phyloP scores from a whole-genome alignment of 2,888 invertebrate genomes.

The Lepas anatifera region DNA sequence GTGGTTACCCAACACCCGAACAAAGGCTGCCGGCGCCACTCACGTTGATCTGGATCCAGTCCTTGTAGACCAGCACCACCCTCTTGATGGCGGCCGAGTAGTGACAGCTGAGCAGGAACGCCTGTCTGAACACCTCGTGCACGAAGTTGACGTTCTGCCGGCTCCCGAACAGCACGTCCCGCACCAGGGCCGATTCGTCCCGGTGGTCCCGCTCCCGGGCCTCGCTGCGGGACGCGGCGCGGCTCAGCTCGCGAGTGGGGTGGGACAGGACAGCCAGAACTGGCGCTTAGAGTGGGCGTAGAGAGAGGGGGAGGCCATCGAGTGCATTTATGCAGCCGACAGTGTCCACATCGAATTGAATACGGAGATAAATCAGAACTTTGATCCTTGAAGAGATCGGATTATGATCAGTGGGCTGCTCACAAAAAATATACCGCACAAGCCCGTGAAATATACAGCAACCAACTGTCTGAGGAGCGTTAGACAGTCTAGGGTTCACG shows the following conservation, averaged over 20 bases:
- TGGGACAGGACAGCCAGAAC: background rate
- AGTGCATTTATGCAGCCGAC: too few species aligned
- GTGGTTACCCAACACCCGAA: too few species aligned
- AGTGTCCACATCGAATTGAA: too few species aligned
- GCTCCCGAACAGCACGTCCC: slow-evolving; percentile 72
- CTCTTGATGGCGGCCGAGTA: slow-evolving; percentile 77
- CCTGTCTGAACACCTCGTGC: slow-evolving; percentile 86
- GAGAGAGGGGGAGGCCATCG: too few species aligned
- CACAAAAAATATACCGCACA: too few species aligned
- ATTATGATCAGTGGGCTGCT: too few species aligned
- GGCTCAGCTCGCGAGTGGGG: background rate
- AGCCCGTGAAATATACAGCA: too few species aligned
- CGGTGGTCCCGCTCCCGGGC: slow-evolving; percentile 20
- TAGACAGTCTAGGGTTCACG: too few species aligned
- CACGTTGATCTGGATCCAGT: slow-evolving; percentile 83
- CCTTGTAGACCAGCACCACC: slow-evolving; percentile 84
- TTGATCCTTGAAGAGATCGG: too few species aligned
- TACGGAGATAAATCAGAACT: too few species aligned
- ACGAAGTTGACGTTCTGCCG: slow-evolving; percentile 89
- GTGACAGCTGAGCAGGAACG: slow-evolving; percentile 75
- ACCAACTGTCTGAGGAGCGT: too few species aligned
- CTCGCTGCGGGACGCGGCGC: background rate
- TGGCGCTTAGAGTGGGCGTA: too few species aligned
- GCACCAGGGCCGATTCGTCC: slow-evolving; percentile 43
- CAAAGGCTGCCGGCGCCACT: slow-evolving; percentile 28